Base-by-base conservation (phyloP, 1,140 invertebrate genomes). In the Dinoponera quadriceps region DNA sequence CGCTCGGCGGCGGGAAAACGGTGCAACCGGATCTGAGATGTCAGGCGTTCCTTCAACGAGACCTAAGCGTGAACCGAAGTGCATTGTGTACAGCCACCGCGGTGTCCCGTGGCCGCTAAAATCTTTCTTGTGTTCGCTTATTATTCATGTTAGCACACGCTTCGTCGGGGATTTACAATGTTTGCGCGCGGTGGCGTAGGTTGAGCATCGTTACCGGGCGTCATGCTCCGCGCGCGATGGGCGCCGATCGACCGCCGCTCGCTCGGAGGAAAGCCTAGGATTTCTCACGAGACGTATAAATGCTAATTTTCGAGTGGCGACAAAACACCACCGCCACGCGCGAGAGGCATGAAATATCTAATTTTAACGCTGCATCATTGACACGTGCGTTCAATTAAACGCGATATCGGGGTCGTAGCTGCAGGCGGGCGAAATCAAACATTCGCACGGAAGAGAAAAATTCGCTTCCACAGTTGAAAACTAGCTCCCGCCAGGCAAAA, bases 141-240 rank as follows among this genome's bases (percentile, higher is more conserved):
- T 92, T 92, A 91, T 92, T 93, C 90, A 90, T 91, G 91, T 93
- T 93, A 93, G 91, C 92, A 92, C 90, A 90, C 84, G 85, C 77
- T 83, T 69, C 86, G 80, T 22, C 54, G 29, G 62, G 63, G 60
- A 88, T 90, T 90, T 89, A 86, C 88, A 92, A 92, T 91, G 83
- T 92, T 92, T 91, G 83, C 87, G 48, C 81, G 78, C 84, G 62
- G 66, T 78, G 65, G 57, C 85, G 84, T 69, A 54, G 82, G 38
- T 83, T 29, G 71, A 77, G 71, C 27, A 22, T 84, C 60, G 57
- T 75, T 77, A 54, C 29, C 29, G 16, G 62, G 22, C 29, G 11
- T 68, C 60, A n/a, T 57, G 62, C 74, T 78, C 63, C 33, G 33
- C 69, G 27, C 75, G 49, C 38, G 38, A 9, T 11, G 69, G 51